phyloP scores from a whole-genome alignment of 2,888 invertebrate species.

The Dorcus parallelipipedus region DNA sequence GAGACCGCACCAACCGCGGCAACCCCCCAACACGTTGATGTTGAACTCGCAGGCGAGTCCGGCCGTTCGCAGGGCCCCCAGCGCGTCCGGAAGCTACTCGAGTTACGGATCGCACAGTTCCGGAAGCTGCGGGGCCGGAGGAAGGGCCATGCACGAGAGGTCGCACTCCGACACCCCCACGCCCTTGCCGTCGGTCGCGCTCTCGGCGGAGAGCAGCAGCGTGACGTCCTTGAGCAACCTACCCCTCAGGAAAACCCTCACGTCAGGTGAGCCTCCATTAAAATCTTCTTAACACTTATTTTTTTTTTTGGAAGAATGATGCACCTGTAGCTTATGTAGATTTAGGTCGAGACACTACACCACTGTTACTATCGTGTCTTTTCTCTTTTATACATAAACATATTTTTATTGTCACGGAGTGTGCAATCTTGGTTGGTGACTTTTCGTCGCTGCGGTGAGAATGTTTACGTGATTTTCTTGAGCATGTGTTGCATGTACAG shows the following conservation, averaged over 20 bases:
- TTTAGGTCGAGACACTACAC: background rate
- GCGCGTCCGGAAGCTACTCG: slow-evolving; percentile 52
- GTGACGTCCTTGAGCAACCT: slow-evolving; percentile 90
- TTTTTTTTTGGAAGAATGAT: background rate
- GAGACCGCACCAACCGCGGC: slow-evolving; percentile 81
- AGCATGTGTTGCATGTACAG: slow-evolving; percentile 43
- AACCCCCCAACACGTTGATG: slow-evolving; percentile 52
- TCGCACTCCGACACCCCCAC: slow-evolving; percentile 88
- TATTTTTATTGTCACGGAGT: background rate
- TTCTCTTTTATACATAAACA: background rate
- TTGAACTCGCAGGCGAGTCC: slow-evolving; percentile 64
- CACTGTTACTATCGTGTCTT: slow-evolving; percentile 9
- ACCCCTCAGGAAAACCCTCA: slow-evolving; percentile 78
- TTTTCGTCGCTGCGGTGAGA: no score
- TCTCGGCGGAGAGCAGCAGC: slow-evolving; percentile 93
- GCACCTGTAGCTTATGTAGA: background rate
- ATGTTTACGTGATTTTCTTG: background rate
- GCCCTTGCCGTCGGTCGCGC: slow-evolving; percentile 78
- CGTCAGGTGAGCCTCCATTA: slow-evolving; percentile 56
- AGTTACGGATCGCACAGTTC: slow-evolving; percentile 56
- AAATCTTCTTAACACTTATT: background rate
- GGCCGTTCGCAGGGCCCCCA: slow-evolving; percentile 54
- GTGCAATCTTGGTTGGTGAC: no score
- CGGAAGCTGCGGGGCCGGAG: slow-evolving; percentile 46
- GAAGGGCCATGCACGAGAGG: slow-evolving; percentile 75